Conservation (phyloP, 2,797 vertebrate genomes). For the Philypnodon macrostomus region DNA sequence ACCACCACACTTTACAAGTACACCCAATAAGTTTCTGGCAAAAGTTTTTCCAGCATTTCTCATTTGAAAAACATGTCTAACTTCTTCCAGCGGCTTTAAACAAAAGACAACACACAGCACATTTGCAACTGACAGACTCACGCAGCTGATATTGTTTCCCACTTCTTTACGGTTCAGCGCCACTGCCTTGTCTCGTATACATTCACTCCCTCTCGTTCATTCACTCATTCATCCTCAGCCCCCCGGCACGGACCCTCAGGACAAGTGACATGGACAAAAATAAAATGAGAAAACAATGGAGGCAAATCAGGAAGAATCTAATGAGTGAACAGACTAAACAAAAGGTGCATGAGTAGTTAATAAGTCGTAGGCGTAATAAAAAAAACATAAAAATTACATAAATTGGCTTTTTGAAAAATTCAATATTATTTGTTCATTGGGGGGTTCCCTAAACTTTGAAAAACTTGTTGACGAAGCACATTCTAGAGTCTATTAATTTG, state of each 20-base stretch:
- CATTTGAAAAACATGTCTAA: constrained; percentile 6
- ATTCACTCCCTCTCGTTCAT: constrained; percentile 35
- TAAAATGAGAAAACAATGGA: constrained; percentile 68
- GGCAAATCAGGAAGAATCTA: constrained; percentile 56
- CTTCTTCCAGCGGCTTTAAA: constrained; percentile 73
- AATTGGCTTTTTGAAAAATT: not conserved
- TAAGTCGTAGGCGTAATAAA: constrained; percentile 16
- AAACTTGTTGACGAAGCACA: too few relatives aligned
- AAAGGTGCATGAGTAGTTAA: constrained; percentile 50
- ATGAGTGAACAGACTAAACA: constrained; percentile 53
- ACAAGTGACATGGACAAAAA: constrained; percentile 63
- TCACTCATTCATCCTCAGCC: constrained; percentile 23
- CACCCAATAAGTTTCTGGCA: constrained; percentile 30
- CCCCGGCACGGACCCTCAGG: constrained; percentile 45
- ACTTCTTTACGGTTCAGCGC: constrained; percentile 79
- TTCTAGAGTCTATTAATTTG: too few relatives aligned
- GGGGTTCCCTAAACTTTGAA: not conserved
- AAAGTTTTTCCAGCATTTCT: constrained; percentile 48
- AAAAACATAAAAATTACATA: not conserved
- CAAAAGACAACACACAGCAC: constrained; percentile 76
- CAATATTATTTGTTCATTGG: not conserved
- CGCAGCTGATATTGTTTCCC: constrained; percentile 85
- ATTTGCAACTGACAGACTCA: constrained; percentile 82
- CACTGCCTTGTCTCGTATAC: constrained; percentile 64
- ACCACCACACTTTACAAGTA: constrained; percentile 38